Evolutionary conservation across 2,113 vertebrate genomes (phyloP), one percentile per base, ranked within the genome.

Genomic region (Willisornis vidua): DNA sequence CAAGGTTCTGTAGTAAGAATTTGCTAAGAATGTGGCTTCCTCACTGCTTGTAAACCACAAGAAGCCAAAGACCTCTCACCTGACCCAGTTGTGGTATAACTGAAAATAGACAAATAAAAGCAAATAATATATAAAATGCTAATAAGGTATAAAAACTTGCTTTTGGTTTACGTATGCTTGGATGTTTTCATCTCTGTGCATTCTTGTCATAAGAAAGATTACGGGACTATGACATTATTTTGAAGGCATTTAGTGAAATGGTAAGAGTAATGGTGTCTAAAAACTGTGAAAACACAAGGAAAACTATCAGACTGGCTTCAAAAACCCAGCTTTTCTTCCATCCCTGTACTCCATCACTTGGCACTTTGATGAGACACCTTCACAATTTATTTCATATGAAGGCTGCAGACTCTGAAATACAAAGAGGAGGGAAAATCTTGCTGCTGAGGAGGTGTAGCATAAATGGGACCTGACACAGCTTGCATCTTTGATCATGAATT

Each of bases 401-500:
- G 17, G 48, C 28, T 88, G 52, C n/a, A 94, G 73, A n/a, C 31
- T 93, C 80, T 89, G 66, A 96, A 93, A 83, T 89, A 74, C 52
- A 62, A 80, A 92, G 57, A 87, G 68, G 46, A 46, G 15, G 25
- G 3, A 48, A 82, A 66, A n/a, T 79, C 45, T 75, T 88, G 15
- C 70, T 76, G 10, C 66, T 52, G 55, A 78, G 59, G 72, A 73
- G 43, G 19, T 65, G 48, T 61, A 82, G 48, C 43, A 61, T 85
- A 91, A 94, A 89, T 76, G 45, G 37, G 46, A 93, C 29, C 51
- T 90, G 74, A 85, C 85, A 80, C 41, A 90, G n/a, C 63, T 75
- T 75, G 66, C 66, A 59, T 46, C 67, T 96, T 96, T 91, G 84
- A 78, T 96, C 71, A 31, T 86, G 43, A 87, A 67, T 90, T 95